These are phyloP conservation scores for Caenorhabditis tropicalis DNA, from an alignment of 1,140 invertebrate species.

Conservation along the genomic window DNA sequence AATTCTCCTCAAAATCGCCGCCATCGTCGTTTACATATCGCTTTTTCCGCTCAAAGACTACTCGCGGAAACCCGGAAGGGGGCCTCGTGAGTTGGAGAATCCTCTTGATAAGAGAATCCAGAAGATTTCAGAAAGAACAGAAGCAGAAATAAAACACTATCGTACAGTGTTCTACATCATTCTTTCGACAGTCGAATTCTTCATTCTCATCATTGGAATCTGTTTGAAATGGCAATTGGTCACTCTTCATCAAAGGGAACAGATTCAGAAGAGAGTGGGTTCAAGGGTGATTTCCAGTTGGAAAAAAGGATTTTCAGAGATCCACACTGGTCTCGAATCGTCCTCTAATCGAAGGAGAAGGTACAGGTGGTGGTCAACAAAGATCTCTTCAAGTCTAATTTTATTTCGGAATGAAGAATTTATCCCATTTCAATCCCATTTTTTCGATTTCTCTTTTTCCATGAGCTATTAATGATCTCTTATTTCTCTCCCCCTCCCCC, in stretches of 20 bases:
- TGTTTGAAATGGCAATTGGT: slow-evolving; percentile 31
- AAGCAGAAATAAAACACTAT: slow-evolving; percentile 29
- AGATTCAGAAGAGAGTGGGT: neutral
- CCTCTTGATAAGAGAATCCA: neutral
- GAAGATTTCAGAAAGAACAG: slow-evolving; percentile 2
- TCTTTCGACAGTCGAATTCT: neutral
- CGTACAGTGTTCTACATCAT: slow-evolving; percentile 22
- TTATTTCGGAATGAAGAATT: neutral
- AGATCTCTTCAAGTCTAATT: slow-evolving; percentile 26
- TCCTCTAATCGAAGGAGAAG: slow-evolving; percentile 13
- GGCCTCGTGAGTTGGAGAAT: neutral
- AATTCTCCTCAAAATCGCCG: slow-evolving; percentile 36
- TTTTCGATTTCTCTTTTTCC: neutral
- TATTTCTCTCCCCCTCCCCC: neutral
- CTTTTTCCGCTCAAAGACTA: slow-evolving; percentile 12
- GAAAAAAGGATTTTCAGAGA: neutral
- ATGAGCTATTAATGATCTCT: slow-evolving; percentile 13
- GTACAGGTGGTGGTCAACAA: neutral
- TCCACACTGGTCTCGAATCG: slow-evolving; percentile 2
- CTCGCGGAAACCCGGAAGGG: slow-evolving; percentile 22
- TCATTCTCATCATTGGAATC: slow-evolving; percentile 26
- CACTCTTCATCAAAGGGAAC: slow-evolving; percentile 7
- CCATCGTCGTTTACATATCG: slow-evolving; percentile 18
- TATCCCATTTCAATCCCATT: neutral
- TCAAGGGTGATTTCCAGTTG: neutral